These are phyloP conservation scores for Magallana nippona DNA, from an alignment of 2,888 invertebrate species.

Conservation along the genomic window DNA sequence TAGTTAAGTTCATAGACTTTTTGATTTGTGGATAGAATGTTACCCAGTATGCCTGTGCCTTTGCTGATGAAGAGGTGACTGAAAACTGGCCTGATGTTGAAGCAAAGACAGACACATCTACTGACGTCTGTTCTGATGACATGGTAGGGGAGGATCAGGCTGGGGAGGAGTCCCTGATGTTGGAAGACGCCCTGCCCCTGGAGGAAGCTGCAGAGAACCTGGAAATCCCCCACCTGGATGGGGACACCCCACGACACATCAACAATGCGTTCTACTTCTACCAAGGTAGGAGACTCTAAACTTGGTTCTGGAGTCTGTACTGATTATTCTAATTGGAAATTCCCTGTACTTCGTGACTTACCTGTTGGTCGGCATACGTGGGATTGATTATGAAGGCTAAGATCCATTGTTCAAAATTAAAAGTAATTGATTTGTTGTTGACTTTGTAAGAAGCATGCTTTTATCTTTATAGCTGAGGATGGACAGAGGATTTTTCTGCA, in stretches of 20 bases:
- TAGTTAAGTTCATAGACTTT: neutral
- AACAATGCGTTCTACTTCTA: slow-evolving; percentile 86
- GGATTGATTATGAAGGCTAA: neutral
- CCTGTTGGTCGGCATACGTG: neutral
- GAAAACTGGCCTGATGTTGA: neutral
- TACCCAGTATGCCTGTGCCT: slow-evolving; percentile 69
- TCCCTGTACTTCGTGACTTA: neutral
- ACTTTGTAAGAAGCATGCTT: neutral
- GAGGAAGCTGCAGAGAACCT: slow-evolving; percentile 80
- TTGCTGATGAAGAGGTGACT: slow-evolving; percentile 67
- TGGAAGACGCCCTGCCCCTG: slow-evolving; percentile 62
- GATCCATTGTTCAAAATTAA: no score
- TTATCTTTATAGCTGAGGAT: slow-evolving; percentile 85
- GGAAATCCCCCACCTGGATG: slow-evolving; percentile 70
- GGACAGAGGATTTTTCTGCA: slow-evolving; percentile 96
- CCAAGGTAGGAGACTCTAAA: slow-evolving; percentile 84
- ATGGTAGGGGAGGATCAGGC: slow-evolving; percentile 4
- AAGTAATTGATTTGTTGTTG: neutral
- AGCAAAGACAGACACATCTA: slow-evolving; percentile 1
- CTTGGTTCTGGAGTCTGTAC: neutral
- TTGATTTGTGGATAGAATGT: slow-evolving; percentile 55
- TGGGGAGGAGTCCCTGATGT: slow-evolving; percentile 52
- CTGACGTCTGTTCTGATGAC: neutral
- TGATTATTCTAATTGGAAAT: neutral
- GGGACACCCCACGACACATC: slow-evolving; percentile 48